These are phyloP conservation scores for Lepus europaeus DNA, from an alignment of 2,113 vertebrate genomes.

Conservation along the genomic window DNA sequence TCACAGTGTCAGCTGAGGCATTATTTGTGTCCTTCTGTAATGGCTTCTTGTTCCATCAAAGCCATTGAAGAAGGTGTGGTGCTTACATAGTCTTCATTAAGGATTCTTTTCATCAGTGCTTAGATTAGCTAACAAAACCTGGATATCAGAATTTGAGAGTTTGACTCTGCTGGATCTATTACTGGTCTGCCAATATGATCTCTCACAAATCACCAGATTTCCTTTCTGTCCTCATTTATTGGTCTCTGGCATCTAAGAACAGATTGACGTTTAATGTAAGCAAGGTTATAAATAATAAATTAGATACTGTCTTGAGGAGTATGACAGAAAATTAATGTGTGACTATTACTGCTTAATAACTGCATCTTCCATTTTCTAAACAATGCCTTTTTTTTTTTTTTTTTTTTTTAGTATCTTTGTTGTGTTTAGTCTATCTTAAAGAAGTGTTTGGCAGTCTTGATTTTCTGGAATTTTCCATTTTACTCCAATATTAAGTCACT, in stretches of 20 bases:
- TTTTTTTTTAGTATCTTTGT: constrained; percentile 21
- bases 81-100: constrained; percentile 49
- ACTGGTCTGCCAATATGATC: constrained; percentile 25
- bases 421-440: constrained; percentile 47
- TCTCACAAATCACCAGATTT: neutral
- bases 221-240: constrained; percentile 51
- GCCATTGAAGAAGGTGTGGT: constrained; percentile 57
- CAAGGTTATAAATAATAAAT: constrained; percentile 40
- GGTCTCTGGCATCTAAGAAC: constrained; percentile 21
- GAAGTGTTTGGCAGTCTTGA: neutral
- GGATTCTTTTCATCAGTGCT: constrained; percentile 62
- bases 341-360: constrained; percentile 25
- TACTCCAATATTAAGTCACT: neutral
- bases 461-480: neutral
- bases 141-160: constrained; percentile 41
- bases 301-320: constrained; percentile 17
- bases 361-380: constrained; percentile 40
- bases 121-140: constrained; percentile 59
- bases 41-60: constrained; percentile 60
- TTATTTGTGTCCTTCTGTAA: constrained; percentile 69
- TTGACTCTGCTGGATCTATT: constrained; percentile 16
- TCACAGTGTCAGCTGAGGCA: constrained; percentile 64
- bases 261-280: constrained; percentile 41
- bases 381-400: constrained; percentile 32
- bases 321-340: constrained; percentile 29